A percentile compares a stretch with the other conserved stretches of the same genome.
These are phyloP conservation scores for Strigamia crassipes DNA, from an alignment of 2,888 invertebrate genomes.

Conservation along the genomic window DNA sequence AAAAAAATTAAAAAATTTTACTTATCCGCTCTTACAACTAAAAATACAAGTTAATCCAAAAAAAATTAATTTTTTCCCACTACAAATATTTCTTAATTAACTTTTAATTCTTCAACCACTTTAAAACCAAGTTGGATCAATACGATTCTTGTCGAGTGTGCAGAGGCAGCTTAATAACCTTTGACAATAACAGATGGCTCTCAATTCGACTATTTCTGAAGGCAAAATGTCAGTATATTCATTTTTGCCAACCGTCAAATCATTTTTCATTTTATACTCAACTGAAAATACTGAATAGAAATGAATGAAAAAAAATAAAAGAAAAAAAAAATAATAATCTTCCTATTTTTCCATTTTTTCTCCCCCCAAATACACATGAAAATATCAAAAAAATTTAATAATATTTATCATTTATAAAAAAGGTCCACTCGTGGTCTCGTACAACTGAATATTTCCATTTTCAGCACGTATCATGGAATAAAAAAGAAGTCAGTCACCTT, in stretches of 20 bases:
- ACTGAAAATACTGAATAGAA: not conserved
- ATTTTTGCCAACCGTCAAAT: not conserved
- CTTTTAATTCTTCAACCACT: not conserved
- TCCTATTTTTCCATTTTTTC: not conserved
- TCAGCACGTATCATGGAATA: not conserved
- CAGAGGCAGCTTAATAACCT: constrained; percentile 17
- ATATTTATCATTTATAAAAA: too few species aligned
- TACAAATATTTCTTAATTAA: not conserved
- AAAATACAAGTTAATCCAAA: not conserved
- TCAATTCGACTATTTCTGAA: constrained; percentile 5
- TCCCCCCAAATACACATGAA: not conserved
- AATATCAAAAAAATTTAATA: too few species aligned
- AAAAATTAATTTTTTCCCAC: not conserved
- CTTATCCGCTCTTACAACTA: not conserved
- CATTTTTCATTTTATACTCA: constrained; percentile 28
- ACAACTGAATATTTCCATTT: not conserved
- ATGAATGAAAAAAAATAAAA: too few species aligned
- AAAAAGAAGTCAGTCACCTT: not conserved
- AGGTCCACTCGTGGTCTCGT: not conserved
- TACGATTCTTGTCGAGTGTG: not conserved
- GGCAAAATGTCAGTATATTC: not conserved
- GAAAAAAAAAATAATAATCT: not conserved
- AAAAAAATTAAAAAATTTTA: too few species aligned
- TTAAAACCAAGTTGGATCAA: not conserved
- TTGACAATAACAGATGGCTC: constrained; percentile 34